phyloP scores from a whole-genome alignment of 2,888 invertebrate species.

The Gibbula magus region DNA sequence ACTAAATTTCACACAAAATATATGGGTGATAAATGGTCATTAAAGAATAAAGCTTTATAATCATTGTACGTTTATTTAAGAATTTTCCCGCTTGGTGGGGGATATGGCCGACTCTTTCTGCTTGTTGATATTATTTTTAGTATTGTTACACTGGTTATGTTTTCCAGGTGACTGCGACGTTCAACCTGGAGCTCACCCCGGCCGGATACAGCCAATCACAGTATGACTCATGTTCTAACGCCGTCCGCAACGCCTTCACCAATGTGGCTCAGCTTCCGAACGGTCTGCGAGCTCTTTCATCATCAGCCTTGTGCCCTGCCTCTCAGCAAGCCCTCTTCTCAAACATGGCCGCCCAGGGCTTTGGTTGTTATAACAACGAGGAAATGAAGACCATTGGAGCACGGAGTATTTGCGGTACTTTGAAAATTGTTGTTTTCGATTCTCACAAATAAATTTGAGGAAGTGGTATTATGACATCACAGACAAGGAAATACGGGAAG shows the following conservation, averaged over 20 bases:
- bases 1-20: too few relatives aligned
- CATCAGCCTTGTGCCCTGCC: slow-evolving; percentile 11
- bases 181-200: slow-evolving; percentile 35
- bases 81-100: too few relatives aligned
- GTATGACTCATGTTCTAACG: slow-evolving; percentile 30
- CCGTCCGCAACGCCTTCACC: slow-evolving; percentile 29
- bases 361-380: slow-evolving; percentile 33
- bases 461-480: too few relatives aligned
- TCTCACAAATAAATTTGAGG: too few relatives aligned
- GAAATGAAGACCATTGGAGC: slow-evolving; percentile 26
- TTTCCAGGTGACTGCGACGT: slow-evolving; percentile 31
- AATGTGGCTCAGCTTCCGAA: not conserved
- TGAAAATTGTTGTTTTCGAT: not conserved
- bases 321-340: slow-evolving; percentile 13
- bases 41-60: too few relatives aligned
- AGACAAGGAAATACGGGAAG: too few relatives aligned
- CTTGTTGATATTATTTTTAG: too few relatives aligned
- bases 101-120: too few relatives aligned
- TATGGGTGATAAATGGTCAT: too few relatives aligned
- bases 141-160: not conserved
- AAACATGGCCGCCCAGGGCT: slow-evolving; percentile 10
- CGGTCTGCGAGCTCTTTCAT: slow-evolving; percentile 6
- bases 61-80: too few relatives aligned
- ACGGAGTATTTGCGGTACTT: slow-evolving; percentile 38
- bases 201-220: slow-evolving; percentile 16